A percentile compares a stretch with the other conserved stretches of the same genome.
Evolutionary conservation across 1,140 invertebrate species (phyloP).

Genomic region (Drosophila quadrilineata): DNA sequence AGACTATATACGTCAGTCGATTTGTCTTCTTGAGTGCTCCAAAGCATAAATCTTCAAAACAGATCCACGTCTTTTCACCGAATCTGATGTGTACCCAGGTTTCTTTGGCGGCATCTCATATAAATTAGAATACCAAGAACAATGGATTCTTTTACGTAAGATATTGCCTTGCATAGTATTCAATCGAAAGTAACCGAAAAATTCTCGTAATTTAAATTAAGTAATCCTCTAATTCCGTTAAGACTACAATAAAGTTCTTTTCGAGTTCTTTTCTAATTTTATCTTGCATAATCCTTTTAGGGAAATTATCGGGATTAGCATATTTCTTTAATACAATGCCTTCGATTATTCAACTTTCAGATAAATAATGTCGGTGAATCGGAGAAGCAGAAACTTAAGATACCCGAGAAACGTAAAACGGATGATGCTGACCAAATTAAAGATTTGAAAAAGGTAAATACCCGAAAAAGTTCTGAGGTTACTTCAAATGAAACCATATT

Average conservation of each 20-base stretch:
- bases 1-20: constrained; percentile 20
- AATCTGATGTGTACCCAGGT: not conserved
- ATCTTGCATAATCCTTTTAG: too few relatives aligned
- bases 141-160: constrained; percentile 7
- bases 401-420: constrained; percentile 87
- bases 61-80: constrained; percentile 1
- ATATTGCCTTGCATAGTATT: not conserved
- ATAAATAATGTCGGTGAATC: constrained; percentile 42
- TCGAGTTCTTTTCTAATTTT: not conserved
- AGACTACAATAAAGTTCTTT: not conserved
- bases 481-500: too few relatives aligned
- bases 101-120: not conserved
- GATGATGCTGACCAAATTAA: constrained; percentile 84
- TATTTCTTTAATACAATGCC: too few relatives aligned
- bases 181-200: too few relatives aligned
- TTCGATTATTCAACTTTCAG: constrained; percentile 38
- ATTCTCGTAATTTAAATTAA: constrained; percentile 6
- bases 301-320: too few relatives aligned
- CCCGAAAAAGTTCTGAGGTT: not conserved
- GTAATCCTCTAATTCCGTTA: not conserved
- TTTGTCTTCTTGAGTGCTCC: constrained; percentile 5
- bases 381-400: constrained; percentile 84
- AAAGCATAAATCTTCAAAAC: constrained; percentile 14
- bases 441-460: constrained; percentile 87
- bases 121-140: constrained; percentile 4